These are phyloP conservation scores for Drosophila tripunctata DNA, from an alignment of 2,888 invertebrate genomes.

Conservation along the genomic window DNA sequence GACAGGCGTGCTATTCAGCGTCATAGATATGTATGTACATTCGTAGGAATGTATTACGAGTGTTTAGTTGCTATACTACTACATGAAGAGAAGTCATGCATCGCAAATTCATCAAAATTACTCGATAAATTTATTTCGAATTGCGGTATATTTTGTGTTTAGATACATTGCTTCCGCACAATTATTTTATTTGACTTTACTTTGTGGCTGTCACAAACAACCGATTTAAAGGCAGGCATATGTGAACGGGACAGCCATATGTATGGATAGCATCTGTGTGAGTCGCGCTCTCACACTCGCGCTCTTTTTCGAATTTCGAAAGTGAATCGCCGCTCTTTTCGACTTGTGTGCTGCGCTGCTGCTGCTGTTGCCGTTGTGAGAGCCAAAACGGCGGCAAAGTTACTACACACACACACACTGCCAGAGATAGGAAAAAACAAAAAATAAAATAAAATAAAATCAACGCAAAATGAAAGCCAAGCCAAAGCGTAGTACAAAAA, in stretches of 20 bases:
- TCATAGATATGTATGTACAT: neutral
- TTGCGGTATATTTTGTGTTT: neutral
- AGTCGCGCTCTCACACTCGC: slow-evolving; percentile 31
- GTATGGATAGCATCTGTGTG: slow-evolving; percentile 9
- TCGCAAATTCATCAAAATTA: too few relatives aligned
- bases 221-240: slow-evolving; percentile 35
- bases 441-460: slow-evolving; percentile 39
- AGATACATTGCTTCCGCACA: slow-evolving; percentile 13
- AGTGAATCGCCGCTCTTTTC: slow-evolving; percentile 61
- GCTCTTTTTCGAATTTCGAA: slow-evolving; percentile 72
- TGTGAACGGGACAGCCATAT: slow-evolving; percentile 57
- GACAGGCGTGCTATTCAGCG: slow-evolving; percentile 15
- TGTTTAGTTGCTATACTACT: too few relatives aligned
- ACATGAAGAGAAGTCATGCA: too few relatives aligned
- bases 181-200: slow-evolving; percentile 23
- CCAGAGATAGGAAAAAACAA: slow-evolving; percentile 34
- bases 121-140: neutral
- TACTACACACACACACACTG: slow-evolving; percentile 55
- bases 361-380: slow-evolving; percentile 73
- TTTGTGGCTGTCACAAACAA: slow-evolving; percentile 14
- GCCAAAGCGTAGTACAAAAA: slow-evolving; percentile 52
- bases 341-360: slow-evolving; percentile 50
- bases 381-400: slow-evolving; percentile 78
- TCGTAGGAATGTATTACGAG: neutral
- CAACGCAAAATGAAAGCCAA: slow-evolving; percentile 52